These are phyloP conservation scores for Lapara coniferarum DNA, from an alignment of 2,888 invertebrate species.

Conservation along the genomic window DNA sequence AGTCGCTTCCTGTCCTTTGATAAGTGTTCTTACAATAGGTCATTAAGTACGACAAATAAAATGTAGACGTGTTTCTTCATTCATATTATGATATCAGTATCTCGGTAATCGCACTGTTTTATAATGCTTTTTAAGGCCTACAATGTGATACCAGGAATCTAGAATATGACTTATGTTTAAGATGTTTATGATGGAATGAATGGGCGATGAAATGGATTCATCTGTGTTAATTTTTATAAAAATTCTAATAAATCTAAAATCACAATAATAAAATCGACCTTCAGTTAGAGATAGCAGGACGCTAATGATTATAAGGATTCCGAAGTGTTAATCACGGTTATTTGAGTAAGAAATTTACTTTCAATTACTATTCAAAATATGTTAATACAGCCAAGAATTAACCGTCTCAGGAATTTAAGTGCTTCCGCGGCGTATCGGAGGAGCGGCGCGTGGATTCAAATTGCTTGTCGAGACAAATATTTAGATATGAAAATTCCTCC, in stretches of 20 bases:
- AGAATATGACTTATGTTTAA: too few relatives aligned
- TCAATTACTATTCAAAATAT: neutral
- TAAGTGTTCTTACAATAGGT: constrained; percentile 22
- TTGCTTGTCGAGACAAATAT: constrained; percentile 20
- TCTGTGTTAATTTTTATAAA: too few relatives aligned
- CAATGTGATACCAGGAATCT: too few relatives aligned
- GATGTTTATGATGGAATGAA: too few relatives aligned
- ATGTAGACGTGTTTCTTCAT: constrained; percentile 19
- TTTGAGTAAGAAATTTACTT: neutral
- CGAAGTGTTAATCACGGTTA: neutral
- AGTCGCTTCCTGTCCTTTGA: constrained; percentile 29
- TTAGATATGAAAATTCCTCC: constrained; percentile 20
- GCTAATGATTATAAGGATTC: neutral
- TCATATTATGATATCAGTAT: neutral
- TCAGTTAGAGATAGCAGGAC: neutral
- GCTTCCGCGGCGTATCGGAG: constrained; percentile 8
- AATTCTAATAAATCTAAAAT: too few relatives aligned
- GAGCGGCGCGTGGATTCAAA: constrained; percentile 12
- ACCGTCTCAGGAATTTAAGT: constrained; percentile 5
- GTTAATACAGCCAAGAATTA: neutral
- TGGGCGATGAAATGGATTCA: too few relatives aligned
- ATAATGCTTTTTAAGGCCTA: too few relatives aligned
- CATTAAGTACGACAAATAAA: constrained; percentile 23
- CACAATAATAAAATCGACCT: too few relatives aligned
- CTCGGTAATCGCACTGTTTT: too few relatives aligned